phyloP scores from a whole-genome alignment of 2,888 invertebrate genomes.

The Sarcophaga variegata region DNA sequence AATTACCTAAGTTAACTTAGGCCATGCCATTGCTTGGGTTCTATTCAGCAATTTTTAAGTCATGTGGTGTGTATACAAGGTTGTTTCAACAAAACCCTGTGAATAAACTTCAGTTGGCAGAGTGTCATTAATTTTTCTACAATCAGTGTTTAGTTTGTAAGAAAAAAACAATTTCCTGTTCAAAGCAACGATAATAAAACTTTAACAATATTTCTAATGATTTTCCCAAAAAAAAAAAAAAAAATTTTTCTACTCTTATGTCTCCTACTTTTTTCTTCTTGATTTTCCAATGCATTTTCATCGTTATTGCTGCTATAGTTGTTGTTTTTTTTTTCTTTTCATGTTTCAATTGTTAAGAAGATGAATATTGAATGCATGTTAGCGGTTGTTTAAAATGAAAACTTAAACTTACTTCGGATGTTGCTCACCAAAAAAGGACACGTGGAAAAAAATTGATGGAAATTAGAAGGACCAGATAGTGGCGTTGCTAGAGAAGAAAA shows the following conservation, averaged over 20 bases:
- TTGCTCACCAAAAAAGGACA: neutral
- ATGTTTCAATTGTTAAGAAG: slow-evolving; percentile 32
- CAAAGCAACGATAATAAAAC: slow-evolving; percentile 45
- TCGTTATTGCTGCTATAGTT: neutral
- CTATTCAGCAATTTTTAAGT: too few species aligned
- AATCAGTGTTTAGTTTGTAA: slow-evolving; percentile 4
- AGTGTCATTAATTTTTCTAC: neutral
- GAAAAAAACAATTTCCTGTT: slow-evolving; percentile 38
- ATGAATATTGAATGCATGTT: slow-evolving; percentile 64
- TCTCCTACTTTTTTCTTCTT: neutral
- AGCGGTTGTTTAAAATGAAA: slow-evolving; percentile 59
- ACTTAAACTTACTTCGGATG: slow-evolving; percentile 45
- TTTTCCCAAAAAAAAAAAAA: neutral
- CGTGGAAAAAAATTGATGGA: neutral
- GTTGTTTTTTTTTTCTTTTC: neutral
- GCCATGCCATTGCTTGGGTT: too few species aligned
- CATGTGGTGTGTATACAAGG: too few species aligned
- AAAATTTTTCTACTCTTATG: neutral
- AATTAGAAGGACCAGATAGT: slow-evolving; percentile 36
- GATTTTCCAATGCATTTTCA: neutral
- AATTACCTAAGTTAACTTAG: too few species aligned
- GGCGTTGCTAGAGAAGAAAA: too few species aligned
- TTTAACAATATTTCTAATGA: slow-evolving; percentile 51
- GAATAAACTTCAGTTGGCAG: neutral
- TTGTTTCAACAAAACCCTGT: neutral